Evolutionary conservation across 2,797 vertebrate species (phyloP).

Genomic region (Onychomys leucogaster): DNA sequence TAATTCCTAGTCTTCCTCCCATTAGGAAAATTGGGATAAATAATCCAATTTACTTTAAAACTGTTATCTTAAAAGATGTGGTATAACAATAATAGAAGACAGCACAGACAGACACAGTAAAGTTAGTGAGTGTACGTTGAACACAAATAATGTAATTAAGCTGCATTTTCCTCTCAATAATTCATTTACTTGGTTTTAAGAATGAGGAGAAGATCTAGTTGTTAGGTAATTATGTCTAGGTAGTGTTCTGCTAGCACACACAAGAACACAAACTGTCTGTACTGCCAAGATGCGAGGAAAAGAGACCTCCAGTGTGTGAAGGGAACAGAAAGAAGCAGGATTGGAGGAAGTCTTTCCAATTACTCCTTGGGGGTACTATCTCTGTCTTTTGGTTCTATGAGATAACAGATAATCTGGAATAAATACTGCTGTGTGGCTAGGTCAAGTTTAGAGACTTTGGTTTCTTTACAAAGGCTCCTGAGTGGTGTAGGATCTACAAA

Average conservation of each 20-base stretch:
- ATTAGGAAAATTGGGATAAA: background rate
- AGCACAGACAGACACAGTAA: background rate
- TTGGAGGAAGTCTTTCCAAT: background rate
- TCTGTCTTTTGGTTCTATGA: background rate
- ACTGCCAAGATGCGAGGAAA: background rate
- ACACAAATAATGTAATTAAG: background rate
- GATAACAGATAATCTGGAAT: background rate
- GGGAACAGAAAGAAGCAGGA: background rate
- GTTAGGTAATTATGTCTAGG: background rate
- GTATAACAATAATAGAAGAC: background rate
- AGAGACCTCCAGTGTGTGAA: background rate
- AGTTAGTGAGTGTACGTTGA: background rate
- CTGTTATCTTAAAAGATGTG: background rate
- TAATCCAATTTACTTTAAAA: constrained; percentile 1
- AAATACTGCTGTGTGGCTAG: background rate
- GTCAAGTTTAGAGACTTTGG: background rate
- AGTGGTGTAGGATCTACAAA: background rate
- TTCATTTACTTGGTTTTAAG: background rate
- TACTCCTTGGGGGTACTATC: background rate
- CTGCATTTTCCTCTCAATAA: background rate
- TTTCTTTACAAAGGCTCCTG: background rate
- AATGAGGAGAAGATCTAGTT: background rate
- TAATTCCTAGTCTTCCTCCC: background rate
- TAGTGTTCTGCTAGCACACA: background rate
- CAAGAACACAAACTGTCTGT: background rate